phyloP scores from a whole-genome alignment of 2,797 vertebrate genomes.

The Dromococcyx pavoninus region DNA sequence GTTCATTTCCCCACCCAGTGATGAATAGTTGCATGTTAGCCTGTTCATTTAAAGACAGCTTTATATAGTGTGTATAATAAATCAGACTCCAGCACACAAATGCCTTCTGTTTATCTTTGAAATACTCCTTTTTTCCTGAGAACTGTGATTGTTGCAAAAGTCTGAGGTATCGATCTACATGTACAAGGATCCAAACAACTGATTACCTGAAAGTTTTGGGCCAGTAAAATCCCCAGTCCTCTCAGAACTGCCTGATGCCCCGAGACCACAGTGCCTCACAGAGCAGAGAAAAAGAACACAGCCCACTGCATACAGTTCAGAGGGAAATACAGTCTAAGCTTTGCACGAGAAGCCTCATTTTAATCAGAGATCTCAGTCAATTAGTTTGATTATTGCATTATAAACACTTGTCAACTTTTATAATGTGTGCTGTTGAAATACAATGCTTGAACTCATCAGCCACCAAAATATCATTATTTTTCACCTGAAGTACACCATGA shows the following conservation, averaged over 20 bases:
- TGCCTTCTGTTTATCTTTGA: conserved; percentile 51
- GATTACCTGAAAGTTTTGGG: background rate
- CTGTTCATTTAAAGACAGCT: conserved; percentile 87
- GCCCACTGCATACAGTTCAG: background rate
- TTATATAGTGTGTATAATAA: conserved; percentile 85
- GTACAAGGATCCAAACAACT: background rate
- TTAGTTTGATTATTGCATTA: conserved; percentile 53
- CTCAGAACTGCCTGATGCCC: background rate
- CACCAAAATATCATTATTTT: background rate
- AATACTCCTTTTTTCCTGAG: background rate
- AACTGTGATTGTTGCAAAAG: background rate
- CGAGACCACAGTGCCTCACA: background rate
- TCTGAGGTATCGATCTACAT: background rate
- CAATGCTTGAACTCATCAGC: background rate
- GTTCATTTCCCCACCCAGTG: conserved; percentile 82
- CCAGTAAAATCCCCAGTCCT: background rate
- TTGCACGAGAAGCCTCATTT: conserved; percentile 25
- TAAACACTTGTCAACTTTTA: conserved; percentile 57
- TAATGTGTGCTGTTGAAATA: conserved; percentile 29
- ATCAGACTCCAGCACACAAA: conserved; percentile 70
- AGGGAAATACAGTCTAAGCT: background rate
- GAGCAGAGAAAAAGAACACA: background rate
- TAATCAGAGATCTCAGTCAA: conserved; percentile 50
- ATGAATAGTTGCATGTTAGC: conserved; percentile 87
- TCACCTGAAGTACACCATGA: background rate